A percentile compares a stretch with the other conserved stretches of the same genome.
These are phyloP conservation scores for Erpornis zantholeuca DNA, from an alignment of 2,113 vertebrate genomes.

Conservation along the genomic window DNA sequence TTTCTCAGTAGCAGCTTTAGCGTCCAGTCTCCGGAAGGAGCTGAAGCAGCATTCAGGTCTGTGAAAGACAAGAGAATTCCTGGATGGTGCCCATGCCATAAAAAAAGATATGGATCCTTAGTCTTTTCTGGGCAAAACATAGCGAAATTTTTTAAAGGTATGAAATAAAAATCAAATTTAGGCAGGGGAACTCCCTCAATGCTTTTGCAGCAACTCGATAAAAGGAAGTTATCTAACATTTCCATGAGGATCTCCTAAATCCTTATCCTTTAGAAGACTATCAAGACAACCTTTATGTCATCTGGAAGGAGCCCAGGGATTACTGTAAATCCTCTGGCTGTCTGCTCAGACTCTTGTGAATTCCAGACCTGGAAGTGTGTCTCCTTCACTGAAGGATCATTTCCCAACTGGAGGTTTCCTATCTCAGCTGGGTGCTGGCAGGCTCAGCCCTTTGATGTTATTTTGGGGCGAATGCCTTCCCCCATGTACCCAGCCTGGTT, in stretches of 20 bases:
- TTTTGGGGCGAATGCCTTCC: background rate
- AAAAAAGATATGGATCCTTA: background rate
- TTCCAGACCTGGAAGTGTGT: background rate
- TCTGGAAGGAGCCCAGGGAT: background rate
- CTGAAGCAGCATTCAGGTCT: slow-evolving; percentile 96
- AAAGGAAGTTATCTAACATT: background rate
- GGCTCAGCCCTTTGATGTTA: slow-evolving; percentile 15
- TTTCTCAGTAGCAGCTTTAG: slow-evolving; percentile 90
- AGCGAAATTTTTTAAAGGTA: fast-evolving
- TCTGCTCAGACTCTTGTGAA: background rate
- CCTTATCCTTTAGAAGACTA: background rate
- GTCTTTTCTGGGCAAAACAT: background rate
- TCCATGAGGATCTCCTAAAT: background rate
- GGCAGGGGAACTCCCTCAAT: background rate
- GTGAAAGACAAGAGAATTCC: background rate
- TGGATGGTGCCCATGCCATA: background rate
- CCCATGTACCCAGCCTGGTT: background rate
- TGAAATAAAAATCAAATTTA: background rate
- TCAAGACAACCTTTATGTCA: background rate
- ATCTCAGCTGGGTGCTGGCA: background rate
- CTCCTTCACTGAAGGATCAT: background rate
- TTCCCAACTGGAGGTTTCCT: background rate
- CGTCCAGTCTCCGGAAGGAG: slow-evolving; percentile 93
- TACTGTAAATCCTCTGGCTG: background rate
- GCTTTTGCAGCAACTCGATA: background rate